These are phyloP conservation scores for Anguilla marmorata DNA, from an alignment of 2,797 vertebrate genomes.

Conservation along the genomic window DNA sequence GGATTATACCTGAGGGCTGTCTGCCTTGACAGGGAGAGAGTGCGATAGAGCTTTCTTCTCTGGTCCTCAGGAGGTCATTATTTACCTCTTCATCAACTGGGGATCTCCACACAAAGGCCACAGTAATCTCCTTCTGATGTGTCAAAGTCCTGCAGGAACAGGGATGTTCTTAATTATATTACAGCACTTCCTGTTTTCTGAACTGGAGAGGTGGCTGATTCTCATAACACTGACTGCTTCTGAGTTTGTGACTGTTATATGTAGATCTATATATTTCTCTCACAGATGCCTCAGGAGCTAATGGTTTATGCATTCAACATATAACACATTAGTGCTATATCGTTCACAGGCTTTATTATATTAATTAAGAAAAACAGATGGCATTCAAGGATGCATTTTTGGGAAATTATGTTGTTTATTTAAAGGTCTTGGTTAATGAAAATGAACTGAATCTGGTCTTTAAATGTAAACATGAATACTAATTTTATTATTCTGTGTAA, in stretches of 20 bases:
- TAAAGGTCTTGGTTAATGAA: background rate
- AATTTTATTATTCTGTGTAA: background rate
- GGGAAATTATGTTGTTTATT: background rate
- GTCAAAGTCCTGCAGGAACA: background rate
- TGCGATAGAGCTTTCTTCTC: conserved; percentile 42
- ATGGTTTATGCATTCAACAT: conserved; percentile 1
- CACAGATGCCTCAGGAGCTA: background rate
- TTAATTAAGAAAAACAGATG: background rate
- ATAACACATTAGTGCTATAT: background rate
- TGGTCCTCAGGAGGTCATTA: conserved; percentile 52
- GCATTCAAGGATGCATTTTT: background rate
- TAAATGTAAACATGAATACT: background rate
- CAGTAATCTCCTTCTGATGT: conserved; percentile 48
- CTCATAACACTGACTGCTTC: background rate
- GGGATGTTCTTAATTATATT: background rate
- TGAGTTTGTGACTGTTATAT: background rate
- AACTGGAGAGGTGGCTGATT: background rate
- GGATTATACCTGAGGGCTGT: conserved; percentile 52
- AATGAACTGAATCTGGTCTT: background rate
- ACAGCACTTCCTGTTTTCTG: background rate
- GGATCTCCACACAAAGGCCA: conserved; percentile 52
- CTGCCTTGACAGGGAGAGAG: conserved; percentile 58
- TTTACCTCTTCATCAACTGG: conserved; percentile 56
- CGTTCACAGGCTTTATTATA: background rate
- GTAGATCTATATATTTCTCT: background rate